phyloP scores from a whole-genome alignment of 2,888 invertebrate genomes.

The Troides oblongomaculatus region DNA sequence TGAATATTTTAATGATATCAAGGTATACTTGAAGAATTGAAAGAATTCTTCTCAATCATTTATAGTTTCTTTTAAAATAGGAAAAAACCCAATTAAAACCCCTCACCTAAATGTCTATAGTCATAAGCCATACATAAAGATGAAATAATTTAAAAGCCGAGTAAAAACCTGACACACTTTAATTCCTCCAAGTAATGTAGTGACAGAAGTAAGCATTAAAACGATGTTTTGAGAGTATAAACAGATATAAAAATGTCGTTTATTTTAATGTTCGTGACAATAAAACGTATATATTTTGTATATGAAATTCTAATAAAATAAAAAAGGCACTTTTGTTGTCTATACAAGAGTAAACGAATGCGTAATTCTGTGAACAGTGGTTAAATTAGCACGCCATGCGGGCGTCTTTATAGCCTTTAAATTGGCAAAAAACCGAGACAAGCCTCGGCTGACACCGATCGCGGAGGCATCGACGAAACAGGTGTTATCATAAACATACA shows the following conservation, averaged over 20 bases:
- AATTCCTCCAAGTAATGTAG: conserved; percentile 12
- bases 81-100: not conserved
- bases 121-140: conserved; percentile 1
- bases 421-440: conserved; percentile 79
- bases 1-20: no score
- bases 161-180: conserved; percentile 19
- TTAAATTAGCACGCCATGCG: conserved; percentile 77
- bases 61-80: no score
- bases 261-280: conserved; percentile 20
- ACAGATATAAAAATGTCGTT: conserved; percentile 22
- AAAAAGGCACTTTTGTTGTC: conserved; percentile 39
- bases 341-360: conserved; percentile 61
- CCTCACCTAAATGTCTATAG: conserved; percentile 8
- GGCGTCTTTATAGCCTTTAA: conserved; percentile 78
- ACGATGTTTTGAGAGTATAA: conserved; percentile 21
- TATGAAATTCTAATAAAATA: conserved; percentile 26
- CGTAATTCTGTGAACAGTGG: conserved; percentile 76
- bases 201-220: conserved; percentile 15
- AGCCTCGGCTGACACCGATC: conserved; percentile 76
- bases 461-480: conserved; percentile 78
- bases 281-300: conserved; percentile 19
- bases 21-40: no score
- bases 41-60: no score
- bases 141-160: conserved; percentile 13
- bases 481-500: conserved; percentile 81